Evolutionary conservation across 1,140 invertebrate species (phyloP), one percentile per base, ranked within the genome.

Genomic region (Leptinotarsa lineolata): DNA sequence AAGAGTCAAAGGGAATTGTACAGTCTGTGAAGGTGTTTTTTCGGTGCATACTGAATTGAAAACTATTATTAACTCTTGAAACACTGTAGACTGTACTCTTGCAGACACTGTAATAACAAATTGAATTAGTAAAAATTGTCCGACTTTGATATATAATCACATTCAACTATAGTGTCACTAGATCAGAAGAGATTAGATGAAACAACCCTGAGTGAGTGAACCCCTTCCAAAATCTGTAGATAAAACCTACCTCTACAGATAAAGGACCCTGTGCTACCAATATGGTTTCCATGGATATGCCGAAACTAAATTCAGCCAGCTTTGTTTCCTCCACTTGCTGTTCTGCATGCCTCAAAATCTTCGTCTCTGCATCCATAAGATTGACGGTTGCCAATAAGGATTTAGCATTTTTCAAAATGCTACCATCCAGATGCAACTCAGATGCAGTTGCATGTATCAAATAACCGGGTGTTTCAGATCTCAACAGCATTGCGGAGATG

Each of bases 361-460:
- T 88, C 77, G 84, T 84, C 30, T 85, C 86, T 2, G 85, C 89
- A 80, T 88, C 89, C 73, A 87, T 86, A 13, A 93, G 80, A 4
- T 90, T 88, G 2, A 90, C 88, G 48, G 91, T 91, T n/a, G 93
- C 91, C 30, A 93, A 86, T 21, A 95, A 85, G 2, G 90, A 92
- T 13, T 91, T 88, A 16, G 92, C 91, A 82, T 89, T 92, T 76
- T 90, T 91, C 30, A 91, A 88, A 59, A 90, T 89, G 76, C 90
- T 92, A 0, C 93, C 92, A 85, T 95, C 94, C 44, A 95, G 85
- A 78, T 91, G 90, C 1, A 96, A 84, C 80, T 93, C 92, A 73
- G 90, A 90, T 2, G 93, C 90, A 39, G 91, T 92, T 16, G 91
- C 89, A 85, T 94, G 92, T 0, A 94, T 86, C 44, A 94, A 86